Base-by-base conservation (phyloP, 2,888 invertebrate species). In the Clitarchus hookeri region DNA sequence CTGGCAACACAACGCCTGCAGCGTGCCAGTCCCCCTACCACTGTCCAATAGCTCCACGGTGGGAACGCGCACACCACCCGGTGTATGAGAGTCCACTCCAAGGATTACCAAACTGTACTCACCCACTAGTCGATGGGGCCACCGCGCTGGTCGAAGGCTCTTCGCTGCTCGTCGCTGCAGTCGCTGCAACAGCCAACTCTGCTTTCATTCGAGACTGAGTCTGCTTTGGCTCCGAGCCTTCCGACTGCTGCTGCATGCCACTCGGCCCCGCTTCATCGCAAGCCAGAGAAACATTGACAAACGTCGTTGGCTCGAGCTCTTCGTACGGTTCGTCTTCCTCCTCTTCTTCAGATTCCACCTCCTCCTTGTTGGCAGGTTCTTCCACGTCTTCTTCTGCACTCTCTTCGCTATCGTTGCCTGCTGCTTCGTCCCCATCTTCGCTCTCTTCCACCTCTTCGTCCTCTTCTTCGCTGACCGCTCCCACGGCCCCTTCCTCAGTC, bases 221-320 rank as follows among this genome's bases (percentile, higher is more conserved):
- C 44, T 27, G 82, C 82, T 82, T 82, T 19, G 26, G 13, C 4
- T 82, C 36, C 23, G 65, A 65, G 65, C 65, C 44, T 36, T 54
- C n/a, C 25, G 19, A 25, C 65, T 27, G 16, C 54, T 84, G 86
- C 84, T 91, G 91, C n/a, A 91, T 89, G 27, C 91, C 91, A 0
- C 91, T 91, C 0, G 91, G 91, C 84, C 91, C 91, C 8, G 91
- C 91, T 86, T 91, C 91, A 53, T 91, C 91, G 82, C 91, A 91
- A 0, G 91, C 90, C 85, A 91, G 84, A 11, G 91, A 90, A 25
- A 91, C 91, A 87, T 91, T 91, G 16, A 91, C 91, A 88, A 91
- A 91, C 0, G 91, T 90, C 26, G 91, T 90, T 48, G 91, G 90
- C 87, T 91, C 91, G 36, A 91, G 90, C 87, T 91, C 91, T 85